These are phyloP conservation scores for Blera fallax DNA, from an alignment of 2,888 invertebrate genomes.

Conservation along the genomic window DNA sequence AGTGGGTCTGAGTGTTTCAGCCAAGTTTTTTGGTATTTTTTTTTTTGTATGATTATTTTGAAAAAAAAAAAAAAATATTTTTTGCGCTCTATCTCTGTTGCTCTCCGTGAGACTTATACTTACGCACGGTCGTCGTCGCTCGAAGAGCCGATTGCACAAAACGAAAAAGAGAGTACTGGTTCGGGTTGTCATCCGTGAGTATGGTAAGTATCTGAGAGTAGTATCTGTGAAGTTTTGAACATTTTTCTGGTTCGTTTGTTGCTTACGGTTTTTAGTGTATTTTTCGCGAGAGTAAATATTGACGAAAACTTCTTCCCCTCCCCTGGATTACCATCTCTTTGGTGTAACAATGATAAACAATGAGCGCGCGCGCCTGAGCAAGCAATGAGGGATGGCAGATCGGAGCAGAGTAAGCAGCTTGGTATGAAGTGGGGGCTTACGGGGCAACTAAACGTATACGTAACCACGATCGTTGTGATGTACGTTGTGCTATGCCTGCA, in stretches of 20 bases:
- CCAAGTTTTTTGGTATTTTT: constrained; percentile 5
- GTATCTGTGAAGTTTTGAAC: constrained; percentile 35
- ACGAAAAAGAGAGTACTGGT: constrained; percentile 11
- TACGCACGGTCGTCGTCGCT: constrained; percentile 8
- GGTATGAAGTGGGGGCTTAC: constrained; percentile 6
- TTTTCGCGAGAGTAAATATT: constrained; percentile 72
- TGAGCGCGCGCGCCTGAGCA: constrained; percentile 33
- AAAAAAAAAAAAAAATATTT: too few species aligned
- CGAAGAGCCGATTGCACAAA: constrained; percentile 4
- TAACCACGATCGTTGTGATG: constrained; percentile 54
- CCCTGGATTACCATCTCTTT: constrained; percentile 17
- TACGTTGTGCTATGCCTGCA: constrained; percentile 35
- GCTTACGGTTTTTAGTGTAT: constrained; percentile 65
- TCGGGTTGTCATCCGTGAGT: constrained; percentile 12
- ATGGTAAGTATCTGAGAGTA: constrained; percentile 13
- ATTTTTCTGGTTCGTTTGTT: constrained; percentile 59
- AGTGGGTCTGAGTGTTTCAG: constrained; percentile 15
- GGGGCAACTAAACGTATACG: constrained; percentile 60
- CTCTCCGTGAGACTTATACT: constrained; percentile 14
- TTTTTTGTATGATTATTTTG: constrained; percentile 3
- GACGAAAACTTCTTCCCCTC: constrained; percentile 53
- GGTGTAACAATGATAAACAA: constrained; percentile 53
- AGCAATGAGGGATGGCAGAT: constrained; percentile 68
- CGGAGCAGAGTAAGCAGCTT: background rate
- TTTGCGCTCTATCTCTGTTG: constrained; percentile 51